phyloP scores from a whole-genome alignment of 1,140 invertebrate genomes.

The Popillia japonica region DNA sequence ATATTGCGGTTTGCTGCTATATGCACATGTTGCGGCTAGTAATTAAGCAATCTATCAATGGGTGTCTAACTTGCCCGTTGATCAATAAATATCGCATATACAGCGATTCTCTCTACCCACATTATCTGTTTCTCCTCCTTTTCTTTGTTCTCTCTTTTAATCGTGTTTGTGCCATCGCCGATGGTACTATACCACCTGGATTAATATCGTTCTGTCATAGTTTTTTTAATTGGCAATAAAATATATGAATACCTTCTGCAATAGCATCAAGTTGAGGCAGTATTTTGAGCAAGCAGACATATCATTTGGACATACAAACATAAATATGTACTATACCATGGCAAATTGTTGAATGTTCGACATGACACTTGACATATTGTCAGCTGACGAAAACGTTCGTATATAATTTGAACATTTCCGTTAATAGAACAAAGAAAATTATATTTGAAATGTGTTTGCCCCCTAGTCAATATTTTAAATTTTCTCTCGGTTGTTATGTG shows the following conservation, averaged over 20 bases:
- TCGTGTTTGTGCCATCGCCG: conserved; percentile 3
- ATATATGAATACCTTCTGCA: neutral
- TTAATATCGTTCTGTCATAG: neutral
- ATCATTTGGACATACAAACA: too few relatives aligned
- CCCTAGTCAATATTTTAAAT: too few relatives aligned
- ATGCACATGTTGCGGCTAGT: conserved; percentile 47
- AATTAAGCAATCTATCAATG: conserved; percentile 57
- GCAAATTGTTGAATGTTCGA: too few relatives aligned
- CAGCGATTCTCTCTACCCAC: conserved; percentile 23
- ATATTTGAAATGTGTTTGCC: too few relatives aligned
- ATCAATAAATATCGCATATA: conserved; percentile 45
- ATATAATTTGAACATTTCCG: too few relatives aligned
- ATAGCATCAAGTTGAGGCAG: too few relatives aligned
- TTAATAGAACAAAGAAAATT: too few relatives aligned
- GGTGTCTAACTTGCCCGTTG: conserved; percentile 45
- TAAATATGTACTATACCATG: too few relatives aligned
- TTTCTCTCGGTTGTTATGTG: too few relatives aligned
- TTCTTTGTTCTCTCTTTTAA: conserved; percentile 30
- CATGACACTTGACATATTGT: too few relatives aligned
- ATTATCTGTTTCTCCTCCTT: conserved; percentile 36
- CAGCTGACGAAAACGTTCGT: too few relatives aligned
- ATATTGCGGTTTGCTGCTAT: conserved; percentile 47
- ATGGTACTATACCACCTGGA: neutral
- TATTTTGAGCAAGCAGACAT: too few relatives aligned
- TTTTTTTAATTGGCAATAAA: conserved; percentile 3